phyloP scores from a whole-genome alignment of 2,888 invertebrate genomes.

The Calameuta idolon region DNA sequence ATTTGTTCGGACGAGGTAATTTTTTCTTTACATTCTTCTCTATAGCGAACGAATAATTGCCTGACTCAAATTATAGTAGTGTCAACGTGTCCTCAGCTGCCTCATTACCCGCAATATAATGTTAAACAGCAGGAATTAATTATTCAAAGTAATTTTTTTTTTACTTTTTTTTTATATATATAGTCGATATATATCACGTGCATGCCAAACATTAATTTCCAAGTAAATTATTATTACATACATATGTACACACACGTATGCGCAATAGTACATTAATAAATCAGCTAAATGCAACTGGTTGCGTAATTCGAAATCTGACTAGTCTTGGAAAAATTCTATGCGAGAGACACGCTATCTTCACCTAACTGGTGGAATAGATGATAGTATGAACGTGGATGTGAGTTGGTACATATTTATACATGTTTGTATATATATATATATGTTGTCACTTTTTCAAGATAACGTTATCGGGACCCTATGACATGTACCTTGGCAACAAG shows the following conservation, averaged over 20 bases:
- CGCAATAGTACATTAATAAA: background rate
- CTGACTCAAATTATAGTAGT: background rate
- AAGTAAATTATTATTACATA: background rate
- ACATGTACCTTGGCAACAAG: slow-evolving; percentile 24
- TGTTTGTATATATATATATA: background rate
- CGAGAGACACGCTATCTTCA: background rate
- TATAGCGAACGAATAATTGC: background rate
- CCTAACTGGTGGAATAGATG: background rate
- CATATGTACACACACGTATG: background rate
- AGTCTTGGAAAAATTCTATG: slow-evolving; percentile 20
- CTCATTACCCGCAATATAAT: background rate
- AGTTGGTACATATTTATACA: background rate
- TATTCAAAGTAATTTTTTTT: background rate
- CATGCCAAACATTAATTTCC: background rate
- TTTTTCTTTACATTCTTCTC: background rate
- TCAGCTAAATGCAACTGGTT: slow-evolving; percentile 10
- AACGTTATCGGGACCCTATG: slow-evolving; percentile 39
- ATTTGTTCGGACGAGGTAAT: background rate
- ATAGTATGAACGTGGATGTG: background rate
- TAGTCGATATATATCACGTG: background rate
- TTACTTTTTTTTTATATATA: background rate
- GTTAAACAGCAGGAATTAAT: background rate
- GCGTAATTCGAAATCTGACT: slow-evolving; percentile 22
- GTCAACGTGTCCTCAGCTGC: background rate
- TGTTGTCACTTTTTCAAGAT: slow-evolving; percentile 20